Conservation (phyloP, 2,888 invertebrate species). For the Lacanobia wlatinum region DNA sequence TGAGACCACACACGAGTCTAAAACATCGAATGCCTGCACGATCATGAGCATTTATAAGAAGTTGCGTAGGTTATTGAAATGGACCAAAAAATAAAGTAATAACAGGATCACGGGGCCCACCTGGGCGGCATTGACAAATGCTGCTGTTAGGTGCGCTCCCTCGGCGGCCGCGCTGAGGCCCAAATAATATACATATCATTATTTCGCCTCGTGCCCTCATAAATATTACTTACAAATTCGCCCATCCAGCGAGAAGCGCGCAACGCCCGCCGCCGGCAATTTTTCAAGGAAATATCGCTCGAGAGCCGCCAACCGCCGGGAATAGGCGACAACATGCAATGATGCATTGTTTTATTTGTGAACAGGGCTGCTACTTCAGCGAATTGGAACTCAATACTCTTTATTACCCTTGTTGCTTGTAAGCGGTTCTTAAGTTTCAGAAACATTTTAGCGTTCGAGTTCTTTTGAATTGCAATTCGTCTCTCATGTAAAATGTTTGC, state of each 20-base stretch:
- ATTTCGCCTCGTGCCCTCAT: conserved; percentile 84
- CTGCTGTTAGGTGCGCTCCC: conserved; percentile 77
- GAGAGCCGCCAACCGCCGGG: conserved; percentile 67
- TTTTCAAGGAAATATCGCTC: conserved; percentile 82
- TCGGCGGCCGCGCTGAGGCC: conserved; percentile 76
- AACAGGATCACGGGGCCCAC: conserved; percentile 85
- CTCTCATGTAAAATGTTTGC: conserved; percentile 11
- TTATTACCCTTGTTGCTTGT: conserved; percentile 40
- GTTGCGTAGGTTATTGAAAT: conserved; percentile 81
- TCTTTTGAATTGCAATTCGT: conserved; percentile 17
- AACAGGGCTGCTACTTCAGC: conserved; percentile 52
- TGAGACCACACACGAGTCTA: conserved; percentile 62
- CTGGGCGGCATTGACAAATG: conserved; percentile 88
- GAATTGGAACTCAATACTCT: conserved; percentile 61
- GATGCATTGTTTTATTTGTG: conserved; percentile 72
- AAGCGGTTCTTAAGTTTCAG: conserved; percentile 39
- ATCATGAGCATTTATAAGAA: conserved; percentile 68
- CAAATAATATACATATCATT: conserved; percentile 89
- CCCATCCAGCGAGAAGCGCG: conserved; percentile 74
- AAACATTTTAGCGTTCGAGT: conserved; percentile 27
- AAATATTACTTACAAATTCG: conserved; percentile 87
- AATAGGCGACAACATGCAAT: conserved; percentile 73
- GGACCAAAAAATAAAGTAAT: conserved; percentile 85
- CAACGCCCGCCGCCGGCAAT: conserved; percentile 77
- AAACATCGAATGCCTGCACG: conserved; percentile 63